These are phyloP conservation scores for Mesorhabditis belari DNA, from an alignment of 2,888 invertebrate genomes.

Conservation along the genomic window DNA sequence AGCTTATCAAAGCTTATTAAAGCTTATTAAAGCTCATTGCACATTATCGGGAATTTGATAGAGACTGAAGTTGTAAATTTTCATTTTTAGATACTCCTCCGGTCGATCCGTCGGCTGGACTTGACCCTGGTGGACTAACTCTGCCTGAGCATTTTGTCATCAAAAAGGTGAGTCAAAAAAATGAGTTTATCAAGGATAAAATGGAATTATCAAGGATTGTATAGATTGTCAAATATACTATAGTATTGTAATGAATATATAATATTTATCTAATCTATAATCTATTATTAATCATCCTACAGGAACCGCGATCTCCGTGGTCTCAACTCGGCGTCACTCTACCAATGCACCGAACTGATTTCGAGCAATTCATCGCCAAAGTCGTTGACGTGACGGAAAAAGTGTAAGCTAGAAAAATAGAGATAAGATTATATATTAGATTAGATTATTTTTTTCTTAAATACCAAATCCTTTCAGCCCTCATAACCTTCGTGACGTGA, in stretches of 20 bases:
- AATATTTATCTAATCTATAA: too few relatives aligned
- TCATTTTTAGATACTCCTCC: neutral
- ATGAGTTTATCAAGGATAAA: too few relatives aligned
- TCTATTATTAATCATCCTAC: too few relatives aligned
- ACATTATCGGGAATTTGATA: too few relatives aligned
- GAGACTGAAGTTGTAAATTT: too few relatives aligned
- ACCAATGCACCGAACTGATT: constrained; percentile 33
- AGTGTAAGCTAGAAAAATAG: constrained; percentile 6
- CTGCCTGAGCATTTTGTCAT: neutral
- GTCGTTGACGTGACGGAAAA: constrained; percentile 40
- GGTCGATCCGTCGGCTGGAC: neutral
- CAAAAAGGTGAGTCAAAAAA: too few relatives aligned
- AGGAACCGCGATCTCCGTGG: constrained; percentile 16
- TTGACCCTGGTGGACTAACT: neutral
- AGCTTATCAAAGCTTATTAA: too few relatives aligned
- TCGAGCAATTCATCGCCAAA: constrained; percentile 43
- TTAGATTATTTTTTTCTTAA: constrained; percentile 2
- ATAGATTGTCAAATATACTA: too few relatives aligned
- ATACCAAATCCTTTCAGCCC: constrained; percentile 20
- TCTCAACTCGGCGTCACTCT: constrained; percentile 38
- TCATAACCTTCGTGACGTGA: constrained; percentile 33
- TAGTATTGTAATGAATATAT: too few relatives aligned
- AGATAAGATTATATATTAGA: neutral
- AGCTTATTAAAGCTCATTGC: neutral
- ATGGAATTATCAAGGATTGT: too few relatives aligned